Base-by-base conservation (phyloP, 2,797 vertebrate species). In the Sparus aurata region DNA sequence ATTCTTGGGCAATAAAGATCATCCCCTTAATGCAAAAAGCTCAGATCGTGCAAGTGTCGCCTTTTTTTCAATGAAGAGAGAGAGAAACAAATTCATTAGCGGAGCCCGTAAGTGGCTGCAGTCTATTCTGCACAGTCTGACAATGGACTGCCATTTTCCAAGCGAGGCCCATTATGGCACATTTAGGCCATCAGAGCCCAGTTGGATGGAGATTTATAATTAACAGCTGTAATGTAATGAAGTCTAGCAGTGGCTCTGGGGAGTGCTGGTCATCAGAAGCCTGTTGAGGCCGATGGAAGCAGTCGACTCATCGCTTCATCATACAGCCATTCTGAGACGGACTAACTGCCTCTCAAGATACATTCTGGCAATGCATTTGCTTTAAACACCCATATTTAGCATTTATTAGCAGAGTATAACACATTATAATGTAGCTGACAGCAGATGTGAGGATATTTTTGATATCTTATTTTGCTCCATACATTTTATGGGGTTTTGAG, bases 1-100 rank as follows among this genome's bases (percentile, higher is more conserved):
- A 97, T 95, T 96, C 97, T 97, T 97, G 96, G 98, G 97, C 97
- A 98, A 98, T 98, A 98, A 98, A 98, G 95, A 97, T 95, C 95
- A 96, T 97, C 97, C 96, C 96, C 97, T 89, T 95, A 96, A 97
- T 97, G 97, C 95, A 96, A 96, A 96, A 38, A 89, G 81, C 59
- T 67, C 87, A 79, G 82, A 92, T 92, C 53, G 87, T 66, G 74
- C 67, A 20, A 81, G 73, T 93, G 94, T 94, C 25, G 41, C 88
- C 55, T 84, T 92, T 87, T 60, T 38, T 38, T 9, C 1, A 38
- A 38, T 38, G 8, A 65, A 61, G 77, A 60, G 25, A 60, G n/a
- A 18, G 55, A 27, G 78, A 72, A 85, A 80, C 43, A 49, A 78
- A 82, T 84, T 82, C 81, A 84, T 84, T 82, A 72, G 38, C 38